A percentile compares a stretch with the other conserved stretches of the same genome.
These are phyloP conservation scores for Teleogryllus occipitalis DNA, from an alignment of 1,140 invertebrate genomes.

Conservation along the genomic window DNA sequence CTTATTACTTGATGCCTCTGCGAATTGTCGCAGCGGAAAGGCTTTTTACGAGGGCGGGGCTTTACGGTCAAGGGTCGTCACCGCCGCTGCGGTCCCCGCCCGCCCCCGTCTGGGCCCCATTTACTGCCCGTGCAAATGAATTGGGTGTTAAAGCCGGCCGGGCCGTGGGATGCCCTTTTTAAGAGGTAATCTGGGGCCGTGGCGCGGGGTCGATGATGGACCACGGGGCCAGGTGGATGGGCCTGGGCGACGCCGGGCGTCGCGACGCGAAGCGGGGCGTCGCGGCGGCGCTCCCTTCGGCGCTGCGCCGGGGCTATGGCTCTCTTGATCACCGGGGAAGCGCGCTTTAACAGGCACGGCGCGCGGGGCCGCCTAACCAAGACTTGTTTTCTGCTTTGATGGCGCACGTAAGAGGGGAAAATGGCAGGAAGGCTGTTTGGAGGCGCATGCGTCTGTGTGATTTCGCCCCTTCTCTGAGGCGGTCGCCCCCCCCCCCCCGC, in stretches of 20 bases:
- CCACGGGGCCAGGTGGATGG: too few relatives aligned
- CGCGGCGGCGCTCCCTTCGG: neutral
- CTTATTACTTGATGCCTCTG: neutral
- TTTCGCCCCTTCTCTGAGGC: too few relatives aligned
- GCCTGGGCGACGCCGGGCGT: too few relatives aligned
- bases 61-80: neutral
- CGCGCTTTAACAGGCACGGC: neutral
- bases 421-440: too few relatives aligned
- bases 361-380: too few relatives aligned
- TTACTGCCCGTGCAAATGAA: constrained; percentile 15
- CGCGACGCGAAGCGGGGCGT: too few relatives aligned
- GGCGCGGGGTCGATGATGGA: neutral
- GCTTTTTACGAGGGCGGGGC: neutral
- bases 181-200: constrained; percentile 9
- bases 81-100: neutral
- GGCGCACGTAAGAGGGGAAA: too few relatives aligned
- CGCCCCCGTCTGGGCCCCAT: neutral
- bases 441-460: too few relatives aligned
- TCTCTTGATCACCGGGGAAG: neutral
- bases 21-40: neutral
- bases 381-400: too few relatives aligned
- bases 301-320: neutral
- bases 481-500: too few relatives aligned
- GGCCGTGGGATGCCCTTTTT: constrained; percentile 8
- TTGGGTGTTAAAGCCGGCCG: constrained; percentile 15